Percentiles rank a stretch among this genome's conserved stretches.
Evolutionary conservation across 2,888 invertebrate species (phyloP).

Genomic region (Melanostoma scalare): DNA sequence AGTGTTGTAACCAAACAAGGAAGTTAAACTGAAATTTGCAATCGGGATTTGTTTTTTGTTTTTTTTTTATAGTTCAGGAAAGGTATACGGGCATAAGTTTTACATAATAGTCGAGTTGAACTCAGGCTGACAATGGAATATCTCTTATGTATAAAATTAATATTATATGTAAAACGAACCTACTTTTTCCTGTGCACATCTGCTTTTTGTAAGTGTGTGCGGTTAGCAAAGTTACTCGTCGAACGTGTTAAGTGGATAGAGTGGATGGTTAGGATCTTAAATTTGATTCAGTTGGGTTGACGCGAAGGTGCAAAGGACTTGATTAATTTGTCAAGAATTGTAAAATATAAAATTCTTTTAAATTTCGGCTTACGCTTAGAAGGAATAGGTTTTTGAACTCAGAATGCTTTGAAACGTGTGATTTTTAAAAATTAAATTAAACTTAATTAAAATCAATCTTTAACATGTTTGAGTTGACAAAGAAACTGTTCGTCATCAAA

Average conservation of each 20-base stretch:
- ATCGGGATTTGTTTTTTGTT: constrained; percentile 54
- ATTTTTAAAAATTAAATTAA: too few species aligned
- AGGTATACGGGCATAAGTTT: constrained; percentile 50
- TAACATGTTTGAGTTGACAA: too few species aligned
- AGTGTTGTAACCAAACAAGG: constrained; percentile 57
- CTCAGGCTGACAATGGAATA: constrained; percentile 38
- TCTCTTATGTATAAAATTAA: constrained; percentile 49
- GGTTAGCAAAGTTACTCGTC: background rate
- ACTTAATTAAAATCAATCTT: too few species aligned
- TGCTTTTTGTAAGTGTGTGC: constrained; percentile 19
- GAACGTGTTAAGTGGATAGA: constrained; percentile 51
- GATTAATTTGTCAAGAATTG: constrained; percentile 34
- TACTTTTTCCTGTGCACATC: constrained; percentile 25
- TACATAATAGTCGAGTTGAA: constrained; percentile 22
- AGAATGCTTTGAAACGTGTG: too few species aligned
- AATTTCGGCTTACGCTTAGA: too few species aligned
- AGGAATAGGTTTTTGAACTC: too few species aligned
- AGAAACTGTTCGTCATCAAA: too few species aligned
- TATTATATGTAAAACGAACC: constrained; percentile 29
- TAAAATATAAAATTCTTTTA: too few species aligned
- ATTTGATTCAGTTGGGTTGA: constrained; percentile 47
- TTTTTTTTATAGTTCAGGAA: constrained; percentile 40
- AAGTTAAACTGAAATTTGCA: constrained; percentile 73
- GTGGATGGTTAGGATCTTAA: constrained; percentile 47
- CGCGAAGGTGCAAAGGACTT: constrained; percentile 49